Evolutionary conservation across 2,113 vertebrate genomes (phyloP), one percentile per base, ranked within the genome.

Genomic region (Bubo scandiacus): DNA sequence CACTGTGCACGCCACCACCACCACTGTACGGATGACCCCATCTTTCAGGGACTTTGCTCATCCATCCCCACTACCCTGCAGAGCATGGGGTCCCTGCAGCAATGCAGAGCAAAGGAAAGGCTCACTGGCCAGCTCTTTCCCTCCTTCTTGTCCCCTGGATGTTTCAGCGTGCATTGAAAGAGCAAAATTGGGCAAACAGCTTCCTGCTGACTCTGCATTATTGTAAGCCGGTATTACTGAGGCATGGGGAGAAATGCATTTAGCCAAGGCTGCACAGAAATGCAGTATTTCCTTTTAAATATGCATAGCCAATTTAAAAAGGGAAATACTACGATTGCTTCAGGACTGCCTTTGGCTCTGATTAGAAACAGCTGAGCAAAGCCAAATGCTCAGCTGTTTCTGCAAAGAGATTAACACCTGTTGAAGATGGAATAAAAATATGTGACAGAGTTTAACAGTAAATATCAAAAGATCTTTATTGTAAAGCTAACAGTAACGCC

Each of bases 361-460:
- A 96, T 96, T 92, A 93, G 90, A 91, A 96, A 91, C 81, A 97
- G 96, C 96, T 96, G 96, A 97, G 86, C 71, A 92, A 95, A 96
- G 83, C 83, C 94, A 93, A 97, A 95, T 55, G 70, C 65, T 97
- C 85, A 82, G 85, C 85, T 96, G 62, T 81, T 96, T 96, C 91
- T 96, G 92, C 77, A 93, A 93, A 78, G 80, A 91, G 94, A 97
- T 97, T 96, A 97, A 91, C 95, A 97, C 96, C 95, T 97, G 96
- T 95, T 95, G 85, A 94, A 96, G 71, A 95, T 26, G 40, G 77
- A 95, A 74, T 92, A 94, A 95, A 97, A 97, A 93, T 77, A 92
- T 80, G 78, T 83, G 85, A 73, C 63, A 72, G 62, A 71, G 81
- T 92, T 95, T 79, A 70, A 93, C 42, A 90, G 89, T 63, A 93